Conservation (phyloP, 2,888 invertebrate species). For the Choristoneura rosaceana region DNA sequence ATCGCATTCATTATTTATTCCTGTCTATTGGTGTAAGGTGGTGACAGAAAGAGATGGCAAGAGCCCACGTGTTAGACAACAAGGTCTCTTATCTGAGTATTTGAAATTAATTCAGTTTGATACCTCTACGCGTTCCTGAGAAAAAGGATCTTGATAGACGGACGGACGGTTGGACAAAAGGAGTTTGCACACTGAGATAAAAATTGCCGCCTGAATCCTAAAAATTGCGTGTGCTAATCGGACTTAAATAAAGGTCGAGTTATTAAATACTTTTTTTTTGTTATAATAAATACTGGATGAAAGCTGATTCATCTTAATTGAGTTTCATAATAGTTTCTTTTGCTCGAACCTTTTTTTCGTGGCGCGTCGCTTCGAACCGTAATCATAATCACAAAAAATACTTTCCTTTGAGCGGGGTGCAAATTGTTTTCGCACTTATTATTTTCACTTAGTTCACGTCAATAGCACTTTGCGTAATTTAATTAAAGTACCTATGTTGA, state of each 20-base stretch:
- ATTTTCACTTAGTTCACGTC: conserved; percentile 7
- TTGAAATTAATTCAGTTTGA: no score
- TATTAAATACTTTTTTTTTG: neutral
- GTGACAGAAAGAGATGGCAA: no score
- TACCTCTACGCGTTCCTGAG: no score
- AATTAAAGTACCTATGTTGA: conserved; percentile 26
- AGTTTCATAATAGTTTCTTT: conserved; percentile 17
- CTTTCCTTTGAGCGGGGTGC: neutral
- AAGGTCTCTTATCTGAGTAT: no score
- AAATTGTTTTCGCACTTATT: conserved; percentile 12
- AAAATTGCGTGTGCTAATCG: neutral
- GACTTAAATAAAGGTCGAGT: neutral
- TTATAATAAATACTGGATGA: conserved; percentile 1
- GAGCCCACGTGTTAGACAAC: no score
- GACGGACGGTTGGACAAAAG: no score
- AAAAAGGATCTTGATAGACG: no score
- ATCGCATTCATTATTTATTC: no score
- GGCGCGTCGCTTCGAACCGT: neutral
- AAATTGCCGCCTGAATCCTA: no score
- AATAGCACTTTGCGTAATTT: conserved; percentile 18
- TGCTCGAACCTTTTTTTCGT: conserved; percentile 16
- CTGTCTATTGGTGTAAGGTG: no score
- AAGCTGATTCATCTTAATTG: conserved; percentile 23
- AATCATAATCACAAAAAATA: conserved; percentile 15
- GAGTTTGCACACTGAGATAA: no score